phyloP scores from a whole-genome alignment of 2,888 invertebrate genomes.

The Sclerodermus sp. region DNA sequence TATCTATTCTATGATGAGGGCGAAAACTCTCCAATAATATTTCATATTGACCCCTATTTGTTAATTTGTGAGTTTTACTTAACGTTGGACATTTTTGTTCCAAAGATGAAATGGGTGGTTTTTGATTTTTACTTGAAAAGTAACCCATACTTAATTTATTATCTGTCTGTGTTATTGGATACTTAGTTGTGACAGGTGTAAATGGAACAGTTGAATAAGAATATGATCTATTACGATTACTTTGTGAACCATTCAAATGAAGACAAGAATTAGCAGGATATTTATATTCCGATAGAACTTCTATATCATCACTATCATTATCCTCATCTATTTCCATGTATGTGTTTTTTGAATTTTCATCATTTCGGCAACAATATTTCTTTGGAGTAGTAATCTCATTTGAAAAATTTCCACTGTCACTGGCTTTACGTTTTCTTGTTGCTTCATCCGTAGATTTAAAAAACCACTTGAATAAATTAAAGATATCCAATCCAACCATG shows the following conservation, averaged over 20 bases:
- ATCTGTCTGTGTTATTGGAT: neutral
- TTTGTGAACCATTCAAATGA: conserved; percentile 25
- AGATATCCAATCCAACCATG: too few relatives aligned
- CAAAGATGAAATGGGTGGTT: neutral
- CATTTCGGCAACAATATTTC: conserved; percentile 26
- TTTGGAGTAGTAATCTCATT: conserved; percentile 29
- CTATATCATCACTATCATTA: conserved; percentile 30
- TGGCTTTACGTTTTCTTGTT: conserved; percentile 38
- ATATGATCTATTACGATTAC: conserved; percentile 13
- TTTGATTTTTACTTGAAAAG: conserved; percentile 4
- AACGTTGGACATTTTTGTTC: conserved; percentile 27
- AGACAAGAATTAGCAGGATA: conserved; percentile 15
- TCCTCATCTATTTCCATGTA: conserved; percentile 24
- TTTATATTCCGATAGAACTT: conserved; percentile 24
- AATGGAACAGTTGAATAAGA: conserved; percentile 1
- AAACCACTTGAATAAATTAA: conserved; percentile 36
- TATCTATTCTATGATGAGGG: conserved; percentile 29
- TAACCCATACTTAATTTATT: neutral
- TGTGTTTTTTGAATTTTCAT: conserved; percentile 7
- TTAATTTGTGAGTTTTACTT: conserved; percentile 31
- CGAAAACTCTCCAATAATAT: conserved; percentile 39
- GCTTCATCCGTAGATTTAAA: conserved; percentile 40
- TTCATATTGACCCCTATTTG: conserved; percentile 41
- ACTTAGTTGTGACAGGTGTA: conserved; percentile 5
- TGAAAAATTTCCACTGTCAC: conserved; percentile 20